Evolutionary conservation across 2,888 invertebrate genomes (phyloP), one percentile per base, ranked within the genome.

Genomic region (Drosophila neotestacea): DNA sequence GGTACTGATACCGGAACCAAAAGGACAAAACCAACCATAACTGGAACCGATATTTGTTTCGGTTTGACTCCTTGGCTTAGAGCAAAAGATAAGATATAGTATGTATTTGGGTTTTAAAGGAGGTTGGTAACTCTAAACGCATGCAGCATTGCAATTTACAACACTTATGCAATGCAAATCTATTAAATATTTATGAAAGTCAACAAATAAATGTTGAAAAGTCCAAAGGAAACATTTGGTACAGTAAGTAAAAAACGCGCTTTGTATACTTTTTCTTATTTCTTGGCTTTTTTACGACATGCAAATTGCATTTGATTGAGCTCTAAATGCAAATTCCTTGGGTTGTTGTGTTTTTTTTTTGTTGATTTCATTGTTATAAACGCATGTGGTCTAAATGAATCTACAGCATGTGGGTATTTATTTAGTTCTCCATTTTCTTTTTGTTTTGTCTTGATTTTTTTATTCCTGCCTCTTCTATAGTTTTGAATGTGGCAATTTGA

Each of bases 301-400:
- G 66, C 58, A 79, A 79, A 88, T 82, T 85, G 85, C 87, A 90
- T 90, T 88, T 84, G 81, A 90, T 86, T 88, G 90, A 87, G 85
- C 89, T 86, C 73, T 47, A 90, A 88, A 88, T 85, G 83, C 77
- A 85, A 84, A 84, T 89, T 73, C 60, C 46, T 73, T 66, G 56
- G 47, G 61, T 50, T 62, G 69, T 70, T 77, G 66, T 67, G 79
- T 82, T 67, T 70, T 77, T 64, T 67, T 75, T 82, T 84, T 79
- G n/a, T n/a, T 73, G 83, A 76, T 88, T 89, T 88, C 83, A 82
- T 84, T 89, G 88, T 87, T 85, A 64, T 66, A 85, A 80, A 67
- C 68, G 75, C 82, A 75, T 79, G 80, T 59, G 75, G 47, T 61
- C 55, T 48, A 64, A 67, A 85, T 70, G 70, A 65, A 52, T 67